Conservation (phyloP, 2,113 vertebrate genomes). For the Vimba vimba region DNA sequence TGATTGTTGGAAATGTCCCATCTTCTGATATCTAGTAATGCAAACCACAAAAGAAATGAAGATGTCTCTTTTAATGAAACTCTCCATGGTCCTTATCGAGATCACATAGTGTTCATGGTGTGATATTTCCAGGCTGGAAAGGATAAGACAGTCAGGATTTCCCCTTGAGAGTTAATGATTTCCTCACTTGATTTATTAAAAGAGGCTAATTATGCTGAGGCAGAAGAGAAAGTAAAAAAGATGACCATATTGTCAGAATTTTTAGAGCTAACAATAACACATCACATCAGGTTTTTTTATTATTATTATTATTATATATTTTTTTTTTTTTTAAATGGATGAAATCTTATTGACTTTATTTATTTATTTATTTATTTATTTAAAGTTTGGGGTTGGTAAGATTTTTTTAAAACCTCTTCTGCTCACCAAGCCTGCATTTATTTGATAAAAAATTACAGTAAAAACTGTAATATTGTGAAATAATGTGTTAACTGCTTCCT, state of each 20-base stretch:
- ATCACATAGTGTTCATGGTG: conserved; percentile 37
- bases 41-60: not conserved
- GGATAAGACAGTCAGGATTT: conserved; percentile 46
- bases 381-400: no score
- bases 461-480: not conserved
- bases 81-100: conserved; percentile 44
- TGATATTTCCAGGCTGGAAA: not conserved
- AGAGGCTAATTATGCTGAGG: conserved; percentile 38
- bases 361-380: no score
- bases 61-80: not conserved
- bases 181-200: conserved; percentile 51
- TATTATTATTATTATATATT: no score
- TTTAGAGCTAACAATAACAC: no score
- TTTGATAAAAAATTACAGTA: not conserved
- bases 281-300: not conserved
- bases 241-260: not conserved
- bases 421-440: not conserved
- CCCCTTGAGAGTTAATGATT: conserved; percentile 55
- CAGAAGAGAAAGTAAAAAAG: conserved; percentile 26
- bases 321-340: no score
- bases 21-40: not conserved
- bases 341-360: no score
- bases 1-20: not conserved
- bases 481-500: not conserved
- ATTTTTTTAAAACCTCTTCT: no score